Conservation (phyloP, 2,113 vertebrate species). For the Cariama cristata region DNA sequence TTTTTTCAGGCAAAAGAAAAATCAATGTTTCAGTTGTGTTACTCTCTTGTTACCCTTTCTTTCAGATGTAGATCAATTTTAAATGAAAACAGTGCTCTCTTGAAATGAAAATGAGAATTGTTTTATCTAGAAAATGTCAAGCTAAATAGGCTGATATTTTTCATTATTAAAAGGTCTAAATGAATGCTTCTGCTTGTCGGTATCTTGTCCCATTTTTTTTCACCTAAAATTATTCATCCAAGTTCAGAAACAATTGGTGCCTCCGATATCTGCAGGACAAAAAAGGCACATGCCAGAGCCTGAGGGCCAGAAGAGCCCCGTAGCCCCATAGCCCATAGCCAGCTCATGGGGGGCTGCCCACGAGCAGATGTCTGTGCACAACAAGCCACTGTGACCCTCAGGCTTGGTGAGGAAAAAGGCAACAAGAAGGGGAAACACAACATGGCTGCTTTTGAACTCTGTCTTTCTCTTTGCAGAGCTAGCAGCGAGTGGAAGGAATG, state of each 20-base stretch:
- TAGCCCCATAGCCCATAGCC: neutral
- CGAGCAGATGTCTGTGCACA: neutral
- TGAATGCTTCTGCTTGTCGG: neutral
- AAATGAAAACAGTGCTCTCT: neutral
- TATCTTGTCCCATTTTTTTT: neutral
- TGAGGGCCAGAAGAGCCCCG: neutral
- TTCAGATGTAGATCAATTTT: neutral
- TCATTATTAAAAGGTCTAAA: conserved; percentile 17
- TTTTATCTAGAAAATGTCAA: neutral
- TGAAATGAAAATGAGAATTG: conserved; percentile 24
- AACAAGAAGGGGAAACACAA: neutral
- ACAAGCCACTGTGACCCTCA: neutral
- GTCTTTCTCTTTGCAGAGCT: neutral
- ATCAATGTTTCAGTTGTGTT: neutral
- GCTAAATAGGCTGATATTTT: neutral
- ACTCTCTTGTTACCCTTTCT: neutral
- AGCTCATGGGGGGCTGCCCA: neutral
- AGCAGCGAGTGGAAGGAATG: neutral
- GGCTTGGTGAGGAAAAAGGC: neutral
- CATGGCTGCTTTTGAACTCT: neutral
- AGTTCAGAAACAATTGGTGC: neutral
- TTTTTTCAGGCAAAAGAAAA: conserved; percentile 14
- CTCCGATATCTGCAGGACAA: neutral
- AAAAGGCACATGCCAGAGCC: neutral
- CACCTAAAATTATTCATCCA: neutral